Evolutionary conservation across 2,113 vertebrate species (phyloP).

Genomic region (Narcine bancroftii): DNA sequence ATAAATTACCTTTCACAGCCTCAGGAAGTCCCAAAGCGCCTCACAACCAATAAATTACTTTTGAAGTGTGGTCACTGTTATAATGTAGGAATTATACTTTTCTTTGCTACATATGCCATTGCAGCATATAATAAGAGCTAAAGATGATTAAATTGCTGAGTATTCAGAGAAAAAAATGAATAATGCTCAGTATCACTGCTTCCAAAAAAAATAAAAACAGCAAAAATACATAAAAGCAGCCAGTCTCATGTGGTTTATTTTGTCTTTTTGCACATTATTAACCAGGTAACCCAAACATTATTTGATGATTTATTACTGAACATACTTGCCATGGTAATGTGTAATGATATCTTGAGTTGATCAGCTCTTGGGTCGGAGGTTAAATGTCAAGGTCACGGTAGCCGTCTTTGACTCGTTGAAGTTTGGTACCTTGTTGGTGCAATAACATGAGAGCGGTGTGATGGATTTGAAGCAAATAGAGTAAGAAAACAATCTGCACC

Average conservation of each 20-base stretch:
- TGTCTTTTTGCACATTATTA: conserved; percentile 36
- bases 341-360: conserved; percentile 37
- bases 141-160: background rate
- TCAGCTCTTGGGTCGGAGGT: conserved; percentile 23
- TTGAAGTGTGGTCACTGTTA: background rate
- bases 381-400: conserved; percentile 35
- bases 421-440: conserved; percentile 34
- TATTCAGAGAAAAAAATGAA: background rate
- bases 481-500: conserved; percentile 36
- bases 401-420: conserved; percentile 28
- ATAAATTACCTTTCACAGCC: background rate
- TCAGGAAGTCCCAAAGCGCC: conserved; percentile 2
- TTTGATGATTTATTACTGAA: conserved; percentile 35
- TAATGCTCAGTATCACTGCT: background rate
- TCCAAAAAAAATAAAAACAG: conserved; percentile 5
- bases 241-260: conserved; percentile 22
- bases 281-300: conserved; percentile 25
- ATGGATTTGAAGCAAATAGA: conserved; percentile 37
- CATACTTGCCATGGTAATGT: conserved; percentile 29
- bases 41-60: background rate
- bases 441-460: conserved; percentile 34
- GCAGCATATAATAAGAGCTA: background rate
- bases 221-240: background rate
- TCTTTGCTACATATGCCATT: background rate
- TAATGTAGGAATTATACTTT: background rate